phyloP scores from a whole-genome alignment of 2,113 vertebrate genomes.

The Nothocercus nigrocapillus region DNA sequence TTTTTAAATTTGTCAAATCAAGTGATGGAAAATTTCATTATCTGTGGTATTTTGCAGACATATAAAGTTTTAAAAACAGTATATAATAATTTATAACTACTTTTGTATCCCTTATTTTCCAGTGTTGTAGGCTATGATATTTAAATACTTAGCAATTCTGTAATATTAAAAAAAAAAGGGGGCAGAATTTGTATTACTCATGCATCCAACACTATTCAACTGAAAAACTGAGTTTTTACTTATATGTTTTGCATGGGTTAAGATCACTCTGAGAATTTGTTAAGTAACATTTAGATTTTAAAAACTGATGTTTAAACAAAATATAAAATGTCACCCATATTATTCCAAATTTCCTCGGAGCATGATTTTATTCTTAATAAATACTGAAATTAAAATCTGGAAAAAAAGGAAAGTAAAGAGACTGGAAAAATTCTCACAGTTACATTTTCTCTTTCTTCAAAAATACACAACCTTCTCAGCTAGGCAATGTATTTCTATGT shows the following conservation, averaged over 20 bases:
- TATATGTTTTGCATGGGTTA: background rate
- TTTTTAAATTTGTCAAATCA: background rate
- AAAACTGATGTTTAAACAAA: background rate
- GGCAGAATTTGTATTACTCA: background rate
- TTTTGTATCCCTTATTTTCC: background rate
- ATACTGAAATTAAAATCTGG: background rate
- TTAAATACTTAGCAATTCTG: background rate
- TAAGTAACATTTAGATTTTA: background rate
- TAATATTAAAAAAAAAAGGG: background rate
- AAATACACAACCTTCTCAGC: background rate
- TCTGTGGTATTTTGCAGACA: background rate
- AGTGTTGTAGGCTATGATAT: background rate
- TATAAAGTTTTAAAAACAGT: background rate
- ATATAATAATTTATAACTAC: background rate
- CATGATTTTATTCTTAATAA: background rate
- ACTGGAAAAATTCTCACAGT: background rate
- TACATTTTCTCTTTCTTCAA: background rate
- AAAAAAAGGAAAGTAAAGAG: background rate
- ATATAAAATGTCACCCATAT: background rate
- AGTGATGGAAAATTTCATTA: background rate
- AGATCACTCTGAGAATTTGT: background rate
- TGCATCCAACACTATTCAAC: background rate
- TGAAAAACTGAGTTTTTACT: background rate
- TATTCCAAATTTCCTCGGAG: background rate
- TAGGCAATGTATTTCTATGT: background rate